Conservation (phyloP, 2,888 invertebrate species). For the Argyresthia albistria region DNA sequence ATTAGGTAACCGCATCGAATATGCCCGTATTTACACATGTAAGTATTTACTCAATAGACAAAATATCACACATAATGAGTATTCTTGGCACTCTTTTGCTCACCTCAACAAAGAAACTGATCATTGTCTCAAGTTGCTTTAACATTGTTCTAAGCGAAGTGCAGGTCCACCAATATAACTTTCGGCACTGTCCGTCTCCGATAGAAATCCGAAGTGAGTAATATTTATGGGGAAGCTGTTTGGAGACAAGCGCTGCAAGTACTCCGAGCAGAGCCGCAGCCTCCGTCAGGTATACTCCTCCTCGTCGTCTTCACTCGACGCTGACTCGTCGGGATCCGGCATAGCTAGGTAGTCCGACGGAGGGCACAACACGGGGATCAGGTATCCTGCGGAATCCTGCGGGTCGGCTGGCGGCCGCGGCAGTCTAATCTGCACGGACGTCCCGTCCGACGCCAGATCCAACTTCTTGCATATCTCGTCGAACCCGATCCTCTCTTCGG, state of each 20-base stretch:
- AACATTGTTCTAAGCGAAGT: no score
- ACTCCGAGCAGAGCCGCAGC: constrained; percentile 22
- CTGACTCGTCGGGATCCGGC: constrained; percentile 46
- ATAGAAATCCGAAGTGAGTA: neutral
- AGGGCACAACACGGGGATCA: constrained; percentile 72
- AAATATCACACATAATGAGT: constrained; percentile 3
- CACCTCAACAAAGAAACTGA: no score
- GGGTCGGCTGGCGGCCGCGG: constrained; percentile 69
- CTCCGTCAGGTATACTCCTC: constrained; percentile 55
- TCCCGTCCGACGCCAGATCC: constrained; percentile 44
- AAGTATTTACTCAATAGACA: neutral
- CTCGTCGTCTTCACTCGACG: constrained; percentile 47
- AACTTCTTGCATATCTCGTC: constrained; percentile 78
- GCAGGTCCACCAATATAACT: neutral
- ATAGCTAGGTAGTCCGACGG: constrained; percentile 72
- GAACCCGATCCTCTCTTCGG: constrained; percentile 82
- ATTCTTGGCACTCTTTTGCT: neutral
- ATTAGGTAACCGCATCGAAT: neutral
- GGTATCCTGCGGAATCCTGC: constrained; percentile 78
- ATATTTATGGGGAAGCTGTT: constrained; percentile 7
- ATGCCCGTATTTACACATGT: neutral
- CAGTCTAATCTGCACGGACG: constrained; percentile 35
- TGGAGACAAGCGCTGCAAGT: constrained; percentile 38
- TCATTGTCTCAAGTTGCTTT: neutral
- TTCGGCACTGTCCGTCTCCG: neutral